Percentiles rank a stretch among this genome's conserved stretches.
phyloP scores from a whole-genome alignment of 2,888 invertebrate species.

The Eristalis arbustorum region DNA sequence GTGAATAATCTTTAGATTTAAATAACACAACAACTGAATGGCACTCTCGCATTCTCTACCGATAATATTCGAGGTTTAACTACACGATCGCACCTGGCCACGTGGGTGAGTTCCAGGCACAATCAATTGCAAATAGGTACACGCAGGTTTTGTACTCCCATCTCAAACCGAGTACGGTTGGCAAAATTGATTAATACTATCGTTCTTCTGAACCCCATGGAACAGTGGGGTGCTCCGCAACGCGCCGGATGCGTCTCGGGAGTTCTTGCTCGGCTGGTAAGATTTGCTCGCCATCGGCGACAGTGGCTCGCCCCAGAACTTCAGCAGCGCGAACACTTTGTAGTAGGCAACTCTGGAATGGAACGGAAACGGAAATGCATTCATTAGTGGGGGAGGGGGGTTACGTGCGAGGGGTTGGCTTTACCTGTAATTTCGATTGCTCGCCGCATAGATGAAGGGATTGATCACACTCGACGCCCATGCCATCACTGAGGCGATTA shows the following conservation, averaged over 20 bases:
- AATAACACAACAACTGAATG: slow-evolving; percentile 66
- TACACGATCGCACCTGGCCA: slow-evolving; percentile 4
- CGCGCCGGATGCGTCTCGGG: slow-evolving; percentile 77
- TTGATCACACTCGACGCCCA: slow-evolving; percentile 96
- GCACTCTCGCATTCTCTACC: slow-evolving; percentile 59
- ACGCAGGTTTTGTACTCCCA: slow-evolving; percentile 44
- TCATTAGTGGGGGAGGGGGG: neutral
- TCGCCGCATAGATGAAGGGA: slow-evolving; percentile 94
- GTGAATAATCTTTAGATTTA: slow-evolving; percentile 33
- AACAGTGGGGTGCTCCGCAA: slow-evolving; percentile 78
- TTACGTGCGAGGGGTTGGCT: neutral
- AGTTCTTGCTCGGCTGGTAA: slow-evolving; percentile 78
- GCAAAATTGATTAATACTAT: slow-evolving; percentile 77
- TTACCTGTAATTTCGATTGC: slow-evolving; percentile 89
- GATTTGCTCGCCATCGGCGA: slow-evolving; percentile 79
- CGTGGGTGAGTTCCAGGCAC: slow-evolving; percentile 7
- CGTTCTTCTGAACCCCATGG: slow-evolving; percentile 76
- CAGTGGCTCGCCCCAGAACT: slow-evolving; percentile 79
- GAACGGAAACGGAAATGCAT: neutral
- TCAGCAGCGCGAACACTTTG: slow-evolving; percentile 77
- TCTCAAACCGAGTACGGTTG: slow-evolving; percentile 78
- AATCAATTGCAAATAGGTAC: slow-evolving; percentile 16
- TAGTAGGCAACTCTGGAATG: slow-evolving; percentile 78
- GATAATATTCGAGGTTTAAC: slow-evolving; percentile 57
- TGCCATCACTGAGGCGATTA: slow-evolving; percentile 91